Percentiles rank a stretch among this genome's conserved stretches.
Conservation (phyloP, 2,113 vertebrate genomes). For the Melanerpes aurifrons region DNA sequence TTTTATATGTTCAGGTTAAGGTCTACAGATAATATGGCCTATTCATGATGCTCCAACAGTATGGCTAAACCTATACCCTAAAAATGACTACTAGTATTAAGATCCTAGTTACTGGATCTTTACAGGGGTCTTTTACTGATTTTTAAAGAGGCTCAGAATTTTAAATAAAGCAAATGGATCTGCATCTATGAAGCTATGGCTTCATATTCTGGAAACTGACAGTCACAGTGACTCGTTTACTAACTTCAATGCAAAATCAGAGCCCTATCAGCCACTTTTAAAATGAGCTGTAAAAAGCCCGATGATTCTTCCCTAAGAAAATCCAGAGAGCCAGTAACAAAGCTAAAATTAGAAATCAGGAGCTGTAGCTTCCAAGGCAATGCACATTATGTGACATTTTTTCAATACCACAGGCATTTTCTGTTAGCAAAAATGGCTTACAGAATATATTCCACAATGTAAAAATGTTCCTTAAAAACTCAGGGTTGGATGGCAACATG, state of each 20-base stretch:
- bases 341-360: conserved; percentile 61
- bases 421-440: conserved; percentile 17
- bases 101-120: background rate
- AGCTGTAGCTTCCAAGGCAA: conserved; percentile 50
- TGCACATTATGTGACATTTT: conserved; percentile 15
- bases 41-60: background rate
- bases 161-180: background rate
- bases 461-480: background rate
- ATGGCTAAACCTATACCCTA: background rate
- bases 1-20: background rate
- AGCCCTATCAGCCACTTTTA: background rate
- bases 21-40: background rate
- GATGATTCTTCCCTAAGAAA: background rate
- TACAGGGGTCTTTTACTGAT: background rate
- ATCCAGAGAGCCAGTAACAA: conserved; percentile 43
- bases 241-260: background rate
- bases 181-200: background rate
- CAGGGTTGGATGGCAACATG: background rate
- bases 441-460: background rate
- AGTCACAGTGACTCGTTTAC: background rate
- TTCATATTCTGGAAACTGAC: background rate
- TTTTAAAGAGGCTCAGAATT: background rate
- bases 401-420: conserved; percentile 53
- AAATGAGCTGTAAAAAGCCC: background rate
- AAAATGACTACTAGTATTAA: background rate